Conservation (phyloP, 2,113 vertebrate genomes). For the Mirounga angustirostris region DNA sequence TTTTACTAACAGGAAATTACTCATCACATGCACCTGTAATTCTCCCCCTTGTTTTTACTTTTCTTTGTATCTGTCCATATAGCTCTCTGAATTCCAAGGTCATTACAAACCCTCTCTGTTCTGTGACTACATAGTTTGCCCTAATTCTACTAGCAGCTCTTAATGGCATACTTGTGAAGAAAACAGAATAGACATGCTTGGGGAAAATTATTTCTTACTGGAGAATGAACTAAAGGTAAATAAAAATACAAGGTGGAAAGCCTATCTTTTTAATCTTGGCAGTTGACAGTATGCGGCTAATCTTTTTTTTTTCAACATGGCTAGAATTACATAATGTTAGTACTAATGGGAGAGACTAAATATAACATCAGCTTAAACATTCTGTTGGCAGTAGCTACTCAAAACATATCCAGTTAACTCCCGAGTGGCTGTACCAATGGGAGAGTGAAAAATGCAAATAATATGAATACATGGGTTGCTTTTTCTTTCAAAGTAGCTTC, state of each 20-base stretch:
- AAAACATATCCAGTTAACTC: conserved; percentile 3
- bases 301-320: background rate
- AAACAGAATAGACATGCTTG: background rate
- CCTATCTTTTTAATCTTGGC: background rate
- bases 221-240: background rate
- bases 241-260: background rate
- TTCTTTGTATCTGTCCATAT: background rate
- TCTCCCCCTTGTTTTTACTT: background rate
- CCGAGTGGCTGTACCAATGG: background rate
- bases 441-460: background rate
- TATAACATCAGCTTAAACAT: background rate
- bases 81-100: background rate
- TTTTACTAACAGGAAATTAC: background rate
- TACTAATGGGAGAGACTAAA: background rate
- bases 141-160: background rate
- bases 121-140: background rate
- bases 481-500: background rate
- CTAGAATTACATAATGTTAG: background rate
- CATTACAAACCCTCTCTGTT: background rate
- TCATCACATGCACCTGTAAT: background rate
- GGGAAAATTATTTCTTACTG: background rate
- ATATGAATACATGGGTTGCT: background rate
- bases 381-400: background rate
- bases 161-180: background rate
- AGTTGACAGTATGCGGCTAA: background rate